Percentiles rank a stretch among this genome's conserved stretches.
These are phyloP conservation scores for Rhinolophus ferrumequinum DNA, from an alignment of 2,113 vertebrate species.

Conservation along the genomic window DNA sequence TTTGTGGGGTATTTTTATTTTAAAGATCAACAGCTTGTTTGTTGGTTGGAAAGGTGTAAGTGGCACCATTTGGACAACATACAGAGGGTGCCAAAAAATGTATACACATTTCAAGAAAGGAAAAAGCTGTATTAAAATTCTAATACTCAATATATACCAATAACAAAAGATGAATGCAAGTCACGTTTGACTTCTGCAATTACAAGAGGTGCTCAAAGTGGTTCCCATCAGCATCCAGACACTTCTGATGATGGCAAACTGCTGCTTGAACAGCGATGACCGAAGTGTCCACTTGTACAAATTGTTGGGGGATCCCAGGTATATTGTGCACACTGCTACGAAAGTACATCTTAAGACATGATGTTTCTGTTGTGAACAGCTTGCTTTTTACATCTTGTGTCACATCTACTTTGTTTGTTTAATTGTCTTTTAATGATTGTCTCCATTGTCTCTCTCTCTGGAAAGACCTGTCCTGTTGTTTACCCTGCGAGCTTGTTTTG, in stretches of 20 bases:
- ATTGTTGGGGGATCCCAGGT: too few relatives aligned
- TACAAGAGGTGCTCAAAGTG: too few relatives aligned
- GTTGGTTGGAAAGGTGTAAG: not conserved
- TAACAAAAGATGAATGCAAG: too few relatives aligned
- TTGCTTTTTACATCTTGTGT: slow-evolving; percentile 23
- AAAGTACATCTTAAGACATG: not conserved
- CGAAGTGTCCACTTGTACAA: too few relatives aligned
- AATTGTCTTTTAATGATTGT: slow-evolving; percentile 62
- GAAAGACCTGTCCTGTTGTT: slow-evolving; percentile 64
- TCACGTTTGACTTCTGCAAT: too few relatives aligned
- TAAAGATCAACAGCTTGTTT: not conserved
- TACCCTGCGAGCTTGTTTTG: slow-evolving; percentile 32
- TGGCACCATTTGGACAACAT: not conserved
- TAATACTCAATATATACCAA: too few relatives aligned
- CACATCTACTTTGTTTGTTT: slow-evolving; percentile 35
- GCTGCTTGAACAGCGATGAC: too few relatives aligned
- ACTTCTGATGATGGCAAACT: too few relatives aligned
- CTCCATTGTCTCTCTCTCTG: not conserved
- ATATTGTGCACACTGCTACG: not conserved
- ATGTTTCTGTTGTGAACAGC: not conserved
- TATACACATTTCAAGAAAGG: too few relatives aligned
- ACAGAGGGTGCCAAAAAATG: too few relatives aligned
- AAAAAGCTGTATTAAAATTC: too few relatives aligned
- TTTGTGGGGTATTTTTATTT: not conserved
- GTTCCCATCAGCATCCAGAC: too few relatives aligned